Evolutionary conservation across 1,140 invertebrate genomes (phyloP).

Genomic region (Argopecten irradians): DNA sequence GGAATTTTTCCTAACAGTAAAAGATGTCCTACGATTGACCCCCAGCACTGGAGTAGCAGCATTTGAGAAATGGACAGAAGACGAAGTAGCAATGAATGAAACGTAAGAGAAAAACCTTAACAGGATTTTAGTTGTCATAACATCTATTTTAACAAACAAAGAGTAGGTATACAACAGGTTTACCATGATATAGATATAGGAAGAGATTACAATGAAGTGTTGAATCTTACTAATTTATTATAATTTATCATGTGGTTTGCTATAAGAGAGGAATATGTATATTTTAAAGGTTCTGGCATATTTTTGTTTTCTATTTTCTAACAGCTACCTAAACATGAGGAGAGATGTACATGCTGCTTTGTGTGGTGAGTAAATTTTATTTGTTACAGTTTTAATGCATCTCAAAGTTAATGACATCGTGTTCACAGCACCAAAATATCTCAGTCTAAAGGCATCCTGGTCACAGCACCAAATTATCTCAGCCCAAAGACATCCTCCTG

Average conservation of each 20-base stretch:
- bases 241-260: too few species aligned
- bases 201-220: too few species aligned
- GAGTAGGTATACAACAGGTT: too few species aligned
- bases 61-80: conserved; percentile 77
- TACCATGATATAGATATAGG: too few species aligned
- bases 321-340: conserved; percentile 83
- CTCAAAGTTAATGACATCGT: too few species aligned
- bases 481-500: too few species aligned
- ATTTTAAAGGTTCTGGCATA: neutral
- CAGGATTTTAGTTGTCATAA: too few species aligned
- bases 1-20: conserved; percentile 97
- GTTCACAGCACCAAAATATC: too few species aligned
- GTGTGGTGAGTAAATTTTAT: conserved; percentile 80
- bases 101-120: conserved; percentile 63
- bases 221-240: too few species aligned
- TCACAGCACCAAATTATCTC: too few species aligned
- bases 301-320: conserved; percentile 31
- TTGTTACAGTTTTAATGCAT: too few species aligned
- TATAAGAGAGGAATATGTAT: neutral
- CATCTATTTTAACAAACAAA: neutral
- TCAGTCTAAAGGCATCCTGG: too few species aligned
- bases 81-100: conserved; percentile 76
- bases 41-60: conserved; percentile 70
- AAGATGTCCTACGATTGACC: conserved; percentile 86
- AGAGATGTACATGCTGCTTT: conserved; percentile 89